These are phyloP conservation scores for Pseudotriccus pelzelni DNA, from an alignment of 2,797 vertebrate species.

Conservation along the genomic window DNA sequence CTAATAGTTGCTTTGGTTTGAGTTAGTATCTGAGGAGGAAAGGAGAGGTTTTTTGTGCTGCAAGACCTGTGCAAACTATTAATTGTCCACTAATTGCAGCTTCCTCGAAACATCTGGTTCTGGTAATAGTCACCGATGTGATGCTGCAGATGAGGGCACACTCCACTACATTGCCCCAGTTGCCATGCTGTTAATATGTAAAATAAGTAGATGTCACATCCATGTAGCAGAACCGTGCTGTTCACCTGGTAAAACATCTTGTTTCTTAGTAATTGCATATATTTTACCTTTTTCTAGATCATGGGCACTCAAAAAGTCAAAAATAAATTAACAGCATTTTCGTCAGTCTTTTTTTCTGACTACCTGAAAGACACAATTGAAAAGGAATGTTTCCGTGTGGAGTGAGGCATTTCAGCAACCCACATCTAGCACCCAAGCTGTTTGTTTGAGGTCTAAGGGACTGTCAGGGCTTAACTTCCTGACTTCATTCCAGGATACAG, in stretches of 20 bases:
- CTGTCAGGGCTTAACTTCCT: slow-evolving; percentile 44
- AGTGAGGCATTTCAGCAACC: slow-evolving; percentile 6
- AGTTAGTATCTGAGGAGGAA: not conserved
- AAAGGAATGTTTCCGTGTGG: not conserved
- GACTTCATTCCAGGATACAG: slow-evolving; percentile 45
- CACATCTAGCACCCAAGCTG: not conserved
- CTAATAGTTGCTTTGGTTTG: not conserved
- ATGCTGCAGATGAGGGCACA: not conserved
- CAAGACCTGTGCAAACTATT: not conserved
- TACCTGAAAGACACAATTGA: not conserved
- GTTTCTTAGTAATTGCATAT: not conserved
- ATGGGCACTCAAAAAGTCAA: not conserved
- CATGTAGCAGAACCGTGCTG: not conserved
- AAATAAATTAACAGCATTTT: not conserved
- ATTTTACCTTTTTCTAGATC: not conserved
- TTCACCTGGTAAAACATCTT: not conserved
- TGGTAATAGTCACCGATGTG: not conserved
- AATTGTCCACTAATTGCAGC: not conserved
- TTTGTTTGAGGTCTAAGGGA: slow-evolving; percentile 37
- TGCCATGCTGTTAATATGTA: not conserved
- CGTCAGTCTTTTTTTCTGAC: not conserved
- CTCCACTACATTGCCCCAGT: not conserved
- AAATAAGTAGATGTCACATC: not conserved
- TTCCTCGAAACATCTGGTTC: slow-evolving; percentile 19
- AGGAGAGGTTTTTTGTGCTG: not conserved